phyloP scores from a whole-genome alignment of 1,140 invertebrate genomes.

The Pseudachorutes palmiensis region DNA sequence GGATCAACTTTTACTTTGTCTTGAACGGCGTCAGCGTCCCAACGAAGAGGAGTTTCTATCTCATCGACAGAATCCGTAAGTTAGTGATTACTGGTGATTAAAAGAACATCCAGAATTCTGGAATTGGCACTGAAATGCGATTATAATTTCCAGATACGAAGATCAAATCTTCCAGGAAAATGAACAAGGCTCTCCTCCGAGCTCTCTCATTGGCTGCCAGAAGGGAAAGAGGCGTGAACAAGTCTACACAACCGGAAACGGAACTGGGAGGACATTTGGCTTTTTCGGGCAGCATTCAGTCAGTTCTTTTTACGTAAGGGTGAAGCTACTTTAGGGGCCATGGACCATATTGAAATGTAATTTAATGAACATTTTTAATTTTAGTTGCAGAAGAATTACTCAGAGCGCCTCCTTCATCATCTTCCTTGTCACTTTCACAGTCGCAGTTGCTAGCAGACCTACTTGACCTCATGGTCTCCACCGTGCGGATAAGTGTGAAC shows the following conservation, averaged over 20 bases:
- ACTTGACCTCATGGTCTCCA: background rate
- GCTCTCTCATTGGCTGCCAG: background rate
- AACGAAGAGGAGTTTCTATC: background rate
- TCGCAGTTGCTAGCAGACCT: background rate
- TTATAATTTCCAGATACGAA: constrained; percentile 1
- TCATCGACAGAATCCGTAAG: background rate
- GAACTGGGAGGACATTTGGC: background rate
- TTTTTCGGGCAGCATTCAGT: background rate
- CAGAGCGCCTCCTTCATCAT: background rate
- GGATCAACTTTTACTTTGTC: background rate
- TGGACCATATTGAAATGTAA: background rate
- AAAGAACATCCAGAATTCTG: background rate
- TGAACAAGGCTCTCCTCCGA: background rate
- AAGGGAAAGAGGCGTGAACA: background rate
- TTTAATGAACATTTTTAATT: background rate
- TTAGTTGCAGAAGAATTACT: background rate
- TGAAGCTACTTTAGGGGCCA: background rate
- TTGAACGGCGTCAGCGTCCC: background rate
- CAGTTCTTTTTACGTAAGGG: background rate
- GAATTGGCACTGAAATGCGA: background rate
- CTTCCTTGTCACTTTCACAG: background rate
- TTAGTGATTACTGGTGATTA: background rate
- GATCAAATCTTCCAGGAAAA: background rate
- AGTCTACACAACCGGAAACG: background rate
- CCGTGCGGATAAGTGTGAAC: background rate